Evolutionary conservation across 2,113 vertebrate genomes (phyloP).

Genomic region (Sylvia atricapilla): DNA sequence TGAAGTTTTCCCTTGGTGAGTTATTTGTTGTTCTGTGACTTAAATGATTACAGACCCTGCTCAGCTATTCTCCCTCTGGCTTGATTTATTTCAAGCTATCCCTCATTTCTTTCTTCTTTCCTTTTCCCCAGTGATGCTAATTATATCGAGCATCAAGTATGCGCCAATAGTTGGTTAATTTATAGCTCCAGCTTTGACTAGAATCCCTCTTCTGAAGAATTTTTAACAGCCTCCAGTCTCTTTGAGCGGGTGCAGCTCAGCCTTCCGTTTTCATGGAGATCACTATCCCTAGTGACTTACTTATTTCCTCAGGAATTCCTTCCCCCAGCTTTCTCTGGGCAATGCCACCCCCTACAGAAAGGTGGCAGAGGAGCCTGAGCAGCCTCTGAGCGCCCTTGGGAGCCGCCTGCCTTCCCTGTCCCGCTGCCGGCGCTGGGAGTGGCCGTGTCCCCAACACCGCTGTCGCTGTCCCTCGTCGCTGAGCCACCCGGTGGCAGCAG

Average conservation of each 20-base stretch:
- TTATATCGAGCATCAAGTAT: background rate
- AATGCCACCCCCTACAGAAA: background rate
- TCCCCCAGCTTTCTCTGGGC: background rate
- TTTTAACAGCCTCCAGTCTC: background rate
- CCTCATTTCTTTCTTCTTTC: background rate
- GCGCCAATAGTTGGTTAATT: background rate
- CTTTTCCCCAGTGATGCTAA: background rate
- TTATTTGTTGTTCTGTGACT: background rate
- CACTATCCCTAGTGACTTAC: rapidly evolving
- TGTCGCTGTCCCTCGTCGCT: background rate
- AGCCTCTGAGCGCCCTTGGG: background rate
- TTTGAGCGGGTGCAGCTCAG: rapidly evolving
- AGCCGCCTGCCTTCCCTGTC: background rate
- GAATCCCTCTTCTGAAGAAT: background rate
- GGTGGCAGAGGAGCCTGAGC: background rate
- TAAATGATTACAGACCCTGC: background rate
- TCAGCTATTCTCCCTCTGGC: background rate
- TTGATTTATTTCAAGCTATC: background rate
- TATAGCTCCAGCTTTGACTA: background rate
- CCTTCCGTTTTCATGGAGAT: background rate
- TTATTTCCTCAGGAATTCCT: background rate
- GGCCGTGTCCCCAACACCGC: rapidly evolving
- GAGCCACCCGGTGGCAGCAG: conserved; percentile 45
- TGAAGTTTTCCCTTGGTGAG: background rate
- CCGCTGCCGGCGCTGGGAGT: rapidly evolving